These are phyloP conservation scores for Andrena trimmerana DNA, from an alignment of 2,888 invertebrate genomes.

Conservation along the genomic window DNA sequence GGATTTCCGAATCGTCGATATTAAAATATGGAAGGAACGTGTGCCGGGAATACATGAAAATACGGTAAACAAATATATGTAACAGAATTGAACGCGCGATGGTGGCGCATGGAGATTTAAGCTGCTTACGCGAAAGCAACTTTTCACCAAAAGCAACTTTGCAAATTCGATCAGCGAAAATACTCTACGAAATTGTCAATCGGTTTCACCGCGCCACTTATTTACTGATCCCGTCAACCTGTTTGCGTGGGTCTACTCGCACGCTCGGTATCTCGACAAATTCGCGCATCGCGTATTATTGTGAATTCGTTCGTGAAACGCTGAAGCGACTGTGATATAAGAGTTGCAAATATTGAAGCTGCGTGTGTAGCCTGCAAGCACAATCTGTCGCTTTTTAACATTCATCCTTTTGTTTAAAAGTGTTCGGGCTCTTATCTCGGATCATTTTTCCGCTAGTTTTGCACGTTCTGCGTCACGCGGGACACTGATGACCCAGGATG, in stretches of 20 bases:
- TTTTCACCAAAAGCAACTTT: slow-evolving; percentile 16
- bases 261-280: neutral
- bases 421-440: neutral
- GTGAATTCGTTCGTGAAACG: slow-evolving; percentile 14
- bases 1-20: slow-evolving; percentile 36
- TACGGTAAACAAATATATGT: slow-evolving; percentile 14
- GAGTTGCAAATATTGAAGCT: slow-evolving; percentile 24
- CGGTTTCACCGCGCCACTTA: slow-evolving; percentile 21
- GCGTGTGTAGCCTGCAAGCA: slow-evolving; percentile 1
- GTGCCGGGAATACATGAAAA: slow-evolving; percentile 8
- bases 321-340: slow-evolving; percentile 2
- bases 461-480: no score
- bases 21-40: slow-evolving; percentile 39
- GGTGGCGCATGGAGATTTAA: slow-evolving; percentile 19
- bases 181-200: slow-evolving; percentile 33
- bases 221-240: slow-evolving; percentile 16
- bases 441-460: neutral
- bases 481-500: no score
- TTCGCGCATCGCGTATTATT: neutral
- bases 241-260: neutral
- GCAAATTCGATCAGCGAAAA: slow-evolving; percentile 35
- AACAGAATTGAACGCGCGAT: slow-evolving; percentile 18
- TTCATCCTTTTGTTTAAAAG: slow-evolving; percentile 1
- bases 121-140: slow-evolving; percentile 40
- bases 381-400: neutral